phyloP scores from a whole-genome alignment of 2,113 vertebrate genomes.

The Elachura formosa region DNA sequence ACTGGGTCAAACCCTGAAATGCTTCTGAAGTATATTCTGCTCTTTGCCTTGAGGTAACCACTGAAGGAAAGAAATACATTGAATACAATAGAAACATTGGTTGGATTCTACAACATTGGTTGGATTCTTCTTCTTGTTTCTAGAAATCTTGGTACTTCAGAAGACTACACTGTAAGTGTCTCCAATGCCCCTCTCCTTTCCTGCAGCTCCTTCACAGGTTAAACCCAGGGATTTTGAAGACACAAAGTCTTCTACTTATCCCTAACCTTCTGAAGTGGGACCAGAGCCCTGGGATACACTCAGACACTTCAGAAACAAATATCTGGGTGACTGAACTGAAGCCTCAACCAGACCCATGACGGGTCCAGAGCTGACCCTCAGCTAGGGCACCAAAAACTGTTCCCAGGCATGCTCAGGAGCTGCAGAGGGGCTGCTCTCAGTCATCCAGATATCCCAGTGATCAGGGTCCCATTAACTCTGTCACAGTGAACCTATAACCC shows the following conservation, averaged over 20 bases:
- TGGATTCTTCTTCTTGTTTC: too few species aligned
- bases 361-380: neutral
- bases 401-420: fast-evolving
- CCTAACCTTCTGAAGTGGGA: neutral
- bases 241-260: neutral
- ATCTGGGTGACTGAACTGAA: neutral
- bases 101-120: neutral
- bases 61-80: neutral
- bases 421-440: neutral
- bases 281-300: fast-evolving
- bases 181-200: neutral
- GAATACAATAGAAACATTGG: neutral
- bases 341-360: neutral
- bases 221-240: neutral
- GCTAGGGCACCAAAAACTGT: neutral
- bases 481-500: neutral
- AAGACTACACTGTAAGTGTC: neutral
- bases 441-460: neutral
- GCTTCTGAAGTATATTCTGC: neutral
- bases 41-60: neutral
- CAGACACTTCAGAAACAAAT: neutral
- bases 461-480: neutral
- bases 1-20: neutral
- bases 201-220: neutral
- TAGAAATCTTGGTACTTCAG: neutral